Conservation (phyloP, 2,113 vertebrate genomes). For the Tupaia tana region DNA sequence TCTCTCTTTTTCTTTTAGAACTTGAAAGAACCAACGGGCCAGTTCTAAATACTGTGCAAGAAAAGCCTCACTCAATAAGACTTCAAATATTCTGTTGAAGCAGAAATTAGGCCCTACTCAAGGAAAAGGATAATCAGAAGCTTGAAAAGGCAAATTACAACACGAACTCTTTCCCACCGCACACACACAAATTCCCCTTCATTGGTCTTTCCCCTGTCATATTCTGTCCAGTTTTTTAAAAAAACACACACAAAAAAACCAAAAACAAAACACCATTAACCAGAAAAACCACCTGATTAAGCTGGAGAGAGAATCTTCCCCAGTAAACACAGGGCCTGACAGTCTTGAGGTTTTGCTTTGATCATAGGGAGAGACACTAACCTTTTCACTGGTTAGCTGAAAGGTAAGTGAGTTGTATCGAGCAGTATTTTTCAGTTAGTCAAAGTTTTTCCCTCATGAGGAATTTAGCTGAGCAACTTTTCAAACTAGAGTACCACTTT, state of each 20-base stretch:
- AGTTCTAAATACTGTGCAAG: conserved; percentile 66
- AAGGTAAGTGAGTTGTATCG: conserved; percentile 43
- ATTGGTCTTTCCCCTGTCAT: not conserved
- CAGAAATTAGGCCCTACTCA: conserved; percentile 54
- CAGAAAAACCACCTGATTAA: conserved; percentile 11
- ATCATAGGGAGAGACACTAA: conserved; percentile 46
- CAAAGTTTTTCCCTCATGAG: not conserved
- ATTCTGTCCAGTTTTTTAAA: not conserved
- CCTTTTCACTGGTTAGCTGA: conserved; percentile 65
- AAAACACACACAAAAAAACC: too few relatives aligned
- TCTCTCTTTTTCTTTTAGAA: conserved; percentile 57
- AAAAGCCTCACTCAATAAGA: conserved; percentile 60
- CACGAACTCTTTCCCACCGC: not conserved
- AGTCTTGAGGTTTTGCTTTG: conserved; percentile 54
- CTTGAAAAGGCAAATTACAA: conserved; percentile 54
- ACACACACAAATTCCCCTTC: not conserved
- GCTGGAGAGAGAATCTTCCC: not conserved
- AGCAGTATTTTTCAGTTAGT: conserved; percentile 39
- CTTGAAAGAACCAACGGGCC: conserved; percentile 56
- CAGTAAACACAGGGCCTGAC: not conserved
- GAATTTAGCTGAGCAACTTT: not conserved
- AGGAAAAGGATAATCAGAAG: conserved; percentile 58
- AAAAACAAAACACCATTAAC: too few relatives aligned
- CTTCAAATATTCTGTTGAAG: conserved; percentile 43
- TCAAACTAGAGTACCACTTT: not conserved